Base-by-base conservation (phyloP, 2,113 vertebrate genomes). In the Oncorhynchus clarkii region DNA sequence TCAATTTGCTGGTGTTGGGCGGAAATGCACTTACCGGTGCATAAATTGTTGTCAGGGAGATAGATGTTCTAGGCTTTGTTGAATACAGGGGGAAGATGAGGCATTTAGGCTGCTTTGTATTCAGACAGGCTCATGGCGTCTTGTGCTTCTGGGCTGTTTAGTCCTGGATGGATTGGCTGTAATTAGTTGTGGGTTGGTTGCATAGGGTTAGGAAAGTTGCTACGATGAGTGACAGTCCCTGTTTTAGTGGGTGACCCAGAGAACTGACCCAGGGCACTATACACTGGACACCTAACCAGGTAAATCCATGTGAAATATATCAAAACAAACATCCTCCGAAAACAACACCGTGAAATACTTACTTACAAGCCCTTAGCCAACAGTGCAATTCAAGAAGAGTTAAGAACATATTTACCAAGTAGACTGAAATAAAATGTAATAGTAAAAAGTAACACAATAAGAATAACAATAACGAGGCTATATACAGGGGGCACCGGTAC, bases 21-120 rank as follows among this genome's bases (percentile, higher is more conserved):
- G 75, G 73, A 80, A 85, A 79, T 80, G 80, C 78, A 80, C 67
- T 79, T 80, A 8, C 71, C 24, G n/a, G 68, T 75, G 74, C 72
- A 76, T 74, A 83, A 81, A 64, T 24, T 14, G 77, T 79, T 88
- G 83, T 87, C 85, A 83, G 45, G 51, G 73, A 87, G 80, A 88
- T 69, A 69, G 86, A 89, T 82, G 81, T 71, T 81, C 80, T 71
- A 70, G 64, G 76, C 71, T 78, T 62, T 70, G 65, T 18, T 71
- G 85, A 39, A 60, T 74, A 49, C 75, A 85, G 39, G 62, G 71
- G 57, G 71, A 73, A 64, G 64, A 62, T 48, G n/a, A 45, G 26
- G 20, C 60, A 13, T 76, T 83, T 73, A 71, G 54, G 29, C 31
- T 29, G 9, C 13, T 70, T 71, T 11, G 54, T 16, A 72, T 66